Evolutionary conservation across 2,797 vertebrate species (phyloP), one percentile per base, ranked within the genome.

Genomic region (Allobates femoralis): DNA sequence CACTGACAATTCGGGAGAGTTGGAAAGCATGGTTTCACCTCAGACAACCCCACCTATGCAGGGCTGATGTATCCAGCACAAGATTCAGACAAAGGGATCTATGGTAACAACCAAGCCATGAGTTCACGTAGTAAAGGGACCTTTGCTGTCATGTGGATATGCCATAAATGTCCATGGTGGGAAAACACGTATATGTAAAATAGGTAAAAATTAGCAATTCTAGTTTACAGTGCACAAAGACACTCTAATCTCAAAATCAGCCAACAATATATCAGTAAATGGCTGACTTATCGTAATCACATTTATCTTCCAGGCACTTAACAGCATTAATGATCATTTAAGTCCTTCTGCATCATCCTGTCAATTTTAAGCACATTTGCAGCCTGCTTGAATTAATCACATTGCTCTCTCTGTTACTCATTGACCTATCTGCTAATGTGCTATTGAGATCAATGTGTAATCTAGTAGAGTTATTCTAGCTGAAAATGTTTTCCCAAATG

Each of bases 321-420:
- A 19, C 37, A 51, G 14, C 34, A 28, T 55, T 69, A 82, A 71
- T 82, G 37, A 71, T 71, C 62, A 62, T 71, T 82, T 69, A 23
- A 32, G 46, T 82, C 79, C 26, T 53, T 82, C 80, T 82, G 50
- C 10, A 34, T 82, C 64, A 55, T 55, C 50, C 50, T 82, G 64
- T 34, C 46, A 71, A 71, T 82, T 23, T 16, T 55, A 53, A 81
- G 30, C 28, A 8, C 50, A 67, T 71, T 69, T 56, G 10, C 50
- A 55, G 28, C 12, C 51, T 37, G 28, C 12, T n/a, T 56, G 46
- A 56, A 53, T 82, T 82, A 71, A 69, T 82, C 64, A 82, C 18
- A 71, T 28, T 18, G 23, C 23, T n/a, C 60, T 50, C 6, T 30
- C 21, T 26, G 16, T 64, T 78, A 34, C 58, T 19, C 37, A 28